phyloP scores from a whole-genome alignment of 2,113 vertebrate species.

The Eidolon helvum region DNA sequence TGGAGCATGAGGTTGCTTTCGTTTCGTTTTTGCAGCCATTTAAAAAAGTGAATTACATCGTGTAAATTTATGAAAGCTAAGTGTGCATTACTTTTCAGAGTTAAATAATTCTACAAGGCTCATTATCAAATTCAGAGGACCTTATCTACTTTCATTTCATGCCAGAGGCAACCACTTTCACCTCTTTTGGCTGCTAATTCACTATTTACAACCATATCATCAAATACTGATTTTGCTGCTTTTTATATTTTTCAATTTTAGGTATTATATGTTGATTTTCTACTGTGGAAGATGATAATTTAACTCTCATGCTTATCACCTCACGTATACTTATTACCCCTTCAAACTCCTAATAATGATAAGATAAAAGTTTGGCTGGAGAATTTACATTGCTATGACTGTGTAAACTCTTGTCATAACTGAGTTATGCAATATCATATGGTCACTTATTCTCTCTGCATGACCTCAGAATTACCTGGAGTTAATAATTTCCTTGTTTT shows the following conservation, averaged over 20 bases:
- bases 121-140: background rate
- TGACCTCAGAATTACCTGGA: background rate
- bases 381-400: background rate
- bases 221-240: background rate
- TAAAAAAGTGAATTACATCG: background rate
- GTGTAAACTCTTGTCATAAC: background rate
- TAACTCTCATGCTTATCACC: background rate
- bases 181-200: background rate
- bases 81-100: background rate
- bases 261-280: background rate
- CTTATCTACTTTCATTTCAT: background rate
- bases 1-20: background rate
- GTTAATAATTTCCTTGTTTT: background rate
- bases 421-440: background rate
- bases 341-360: background rate
- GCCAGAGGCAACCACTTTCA: background rate
- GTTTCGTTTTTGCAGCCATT: background rate
- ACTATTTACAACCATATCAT: background rate
- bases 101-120: background rate
- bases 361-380: background rate
- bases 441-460: background rate
- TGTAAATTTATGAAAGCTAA: background rate
- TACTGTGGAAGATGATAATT: background rate
- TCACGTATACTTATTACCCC: background rate
- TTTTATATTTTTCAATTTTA: background rate